A percentile compares a stretch with the other conserved stretches of the same genome.
phyloP scores from a whole-genome alignment of 2,797 vertebrate genomes.

The Fistularia commersonii region DNA sequence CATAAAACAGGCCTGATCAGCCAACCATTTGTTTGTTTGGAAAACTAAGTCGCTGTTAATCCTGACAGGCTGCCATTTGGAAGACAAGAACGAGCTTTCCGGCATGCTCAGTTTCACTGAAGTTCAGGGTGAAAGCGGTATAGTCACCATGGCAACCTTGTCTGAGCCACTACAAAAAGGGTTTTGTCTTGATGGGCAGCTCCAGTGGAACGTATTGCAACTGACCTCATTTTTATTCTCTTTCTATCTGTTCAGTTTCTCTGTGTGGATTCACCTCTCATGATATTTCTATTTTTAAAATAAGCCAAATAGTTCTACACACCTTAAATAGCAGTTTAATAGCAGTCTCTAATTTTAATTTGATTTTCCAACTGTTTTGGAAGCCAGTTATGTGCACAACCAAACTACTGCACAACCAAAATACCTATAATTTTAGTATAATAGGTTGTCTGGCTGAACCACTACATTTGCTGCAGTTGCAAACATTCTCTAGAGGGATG shows the following conservation, averaged over 20 bases:
- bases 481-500: too few relatives aligned
- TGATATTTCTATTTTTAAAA: too few relatives aligned
- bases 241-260: slow-evolving; percentile 3
- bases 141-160: slow-evolving; percentile 56
- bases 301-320: too few relatives aligned
- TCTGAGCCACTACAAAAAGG: slow-evolving; percentile 58
- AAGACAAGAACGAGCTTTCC: neutral
- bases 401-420: too few relatives aligned
- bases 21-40: neutral
- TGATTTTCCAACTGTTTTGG: too few relatives aligned
- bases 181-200: slow-evolving; percentile 56
- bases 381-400: too few relatives aligned
- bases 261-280: too few relatives aligned
- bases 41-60: neutral
- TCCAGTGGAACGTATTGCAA: slow-evolving; percentile 30
- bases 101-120: slow-evolving; percentile 5
- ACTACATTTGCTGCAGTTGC: too few relatives aligned
- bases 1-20: neutral
- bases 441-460: too few relatives aligned
- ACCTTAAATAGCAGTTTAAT: too few relatives aligned
- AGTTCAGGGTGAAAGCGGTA: slow-evolving; percentile 13
- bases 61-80: slow-evolving; percentile 1
- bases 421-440: too few relatives aligned
- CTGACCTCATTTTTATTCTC: slow-evolving; percentile 28
- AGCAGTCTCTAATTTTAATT: too few relatives aligned